Evolutionary conservation across 2,797 vertebrate species (phyloP).

Genomic region (Phaenicophaeus curvirostris): DNA sequence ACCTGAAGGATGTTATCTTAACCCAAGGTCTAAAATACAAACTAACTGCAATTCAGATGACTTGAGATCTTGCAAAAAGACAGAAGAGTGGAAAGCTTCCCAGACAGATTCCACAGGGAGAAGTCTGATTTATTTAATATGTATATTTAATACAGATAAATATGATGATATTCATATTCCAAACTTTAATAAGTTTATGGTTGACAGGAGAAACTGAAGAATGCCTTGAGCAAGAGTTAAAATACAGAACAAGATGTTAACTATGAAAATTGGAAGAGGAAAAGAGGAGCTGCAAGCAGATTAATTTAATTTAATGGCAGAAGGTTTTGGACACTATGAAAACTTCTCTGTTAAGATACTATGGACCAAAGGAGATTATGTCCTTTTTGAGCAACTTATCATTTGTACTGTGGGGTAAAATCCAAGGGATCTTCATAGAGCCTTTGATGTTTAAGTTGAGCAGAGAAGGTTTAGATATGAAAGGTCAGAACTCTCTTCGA

Average conservation of each 20-base stretch:
- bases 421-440: neutral
- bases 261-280: neutral
- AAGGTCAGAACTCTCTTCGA: constrained; percentile 24
- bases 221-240: constrained; percentile 27
- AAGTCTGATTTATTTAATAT: constrained; percentile 57
- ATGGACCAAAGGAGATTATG: neutral
- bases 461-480: neutral
- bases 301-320: neutral
- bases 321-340: neutral
- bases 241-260: constrained; percentile 36
- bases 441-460: neutral
- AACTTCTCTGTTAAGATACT: neutral
- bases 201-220: constrained; percentile 37
- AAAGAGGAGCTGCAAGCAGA: neutral
- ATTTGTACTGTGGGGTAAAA: neutral
- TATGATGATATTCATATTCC: constrained; percentile 49
- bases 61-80: constrained; percentile 27
- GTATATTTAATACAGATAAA: constrained; percentile 63
- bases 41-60: constrained; percentile 44
- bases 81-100: constrained; percentile 33
- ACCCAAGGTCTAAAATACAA: constrained; percentile 39
- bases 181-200: constrained; percentile 53
- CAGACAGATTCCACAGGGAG: neutral
- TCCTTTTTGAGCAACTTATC: neutral
- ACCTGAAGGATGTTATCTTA: constrained; percentile 42